Conservation (phyloP, 2,797 vertebrate genomes). For the Graptemys geographica region DNA sequence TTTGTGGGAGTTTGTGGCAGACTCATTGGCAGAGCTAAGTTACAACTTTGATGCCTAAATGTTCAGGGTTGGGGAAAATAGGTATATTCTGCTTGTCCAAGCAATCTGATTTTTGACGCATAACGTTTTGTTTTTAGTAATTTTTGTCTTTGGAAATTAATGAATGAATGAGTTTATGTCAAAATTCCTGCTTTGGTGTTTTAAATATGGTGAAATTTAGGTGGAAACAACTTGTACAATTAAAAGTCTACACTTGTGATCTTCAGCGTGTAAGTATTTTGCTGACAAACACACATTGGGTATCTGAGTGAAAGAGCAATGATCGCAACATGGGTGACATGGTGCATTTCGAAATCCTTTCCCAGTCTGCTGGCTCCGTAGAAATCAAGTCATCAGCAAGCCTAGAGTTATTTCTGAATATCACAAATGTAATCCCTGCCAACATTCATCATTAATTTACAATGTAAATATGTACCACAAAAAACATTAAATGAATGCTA, state of each 20-base stretch:
- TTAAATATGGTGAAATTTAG: conserved; percentile 37
- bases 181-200: neutral
- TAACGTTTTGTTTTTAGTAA: neutral
- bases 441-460: conserved; percentile 6
- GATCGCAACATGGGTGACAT: neutral
- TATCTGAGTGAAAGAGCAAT: neutral
- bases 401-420: neutral
- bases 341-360: conserved; percentile 8
- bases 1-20: neutral
- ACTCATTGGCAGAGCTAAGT: conserved; percentile 18
- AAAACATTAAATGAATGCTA: neutral
- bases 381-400: neutral
- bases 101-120: neutral
- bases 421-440: neutral
- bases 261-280: conserved; percentile 16
- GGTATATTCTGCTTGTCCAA: conserved; percentile 33
- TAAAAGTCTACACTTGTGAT: neutral
- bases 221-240: conserved; percentile 36
- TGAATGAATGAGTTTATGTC: neutral
- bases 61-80: conserved; percentile 23
- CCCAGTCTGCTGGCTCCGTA: neutral
- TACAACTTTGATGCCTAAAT: neutral
- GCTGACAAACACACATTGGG: neutral
- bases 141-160: neutral
- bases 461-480: neutral